phyloP scores from a whole-genome alignment of 2,113 vertebrate genomes.

The Leucopternis melanops region DNA sequence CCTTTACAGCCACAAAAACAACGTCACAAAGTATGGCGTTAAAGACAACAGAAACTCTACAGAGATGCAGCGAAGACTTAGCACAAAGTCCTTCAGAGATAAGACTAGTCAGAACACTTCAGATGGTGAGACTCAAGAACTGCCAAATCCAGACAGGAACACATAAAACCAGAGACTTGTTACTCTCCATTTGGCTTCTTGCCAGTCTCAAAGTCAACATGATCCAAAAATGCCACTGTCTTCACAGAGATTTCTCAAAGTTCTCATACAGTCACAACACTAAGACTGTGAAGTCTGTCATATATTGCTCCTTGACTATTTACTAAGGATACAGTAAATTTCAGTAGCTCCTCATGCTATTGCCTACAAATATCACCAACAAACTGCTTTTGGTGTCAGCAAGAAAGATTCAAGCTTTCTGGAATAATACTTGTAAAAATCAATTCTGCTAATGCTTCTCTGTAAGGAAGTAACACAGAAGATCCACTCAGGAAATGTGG shows the following conservation, averaged over 20 bases:
- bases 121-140: background rate
- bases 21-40: background rate
- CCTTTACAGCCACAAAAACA: background rate
- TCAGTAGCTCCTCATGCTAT: background rate
- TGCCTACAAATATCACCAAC: background rate
- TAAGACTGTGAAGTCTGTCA: background rate
- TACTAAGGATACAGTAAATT: background rate
- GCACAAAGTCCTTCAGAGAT: background rate
- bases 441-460: background rate
- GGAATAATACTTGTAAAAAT: background rate
- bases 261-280: background rate
- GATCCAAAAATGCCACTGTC: background rate
- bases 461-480: background rate
- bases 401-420: background rate
- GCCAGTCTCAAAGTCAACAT: background rate
- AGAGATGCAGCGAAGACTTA: background rate
- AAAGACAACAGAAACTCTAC: background rate
- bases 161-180: background rate
- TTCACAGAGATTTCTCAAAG: background rate
- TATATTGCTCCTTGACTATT: background rate
- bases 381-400: background rate
- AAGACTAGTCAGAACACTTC: background rate
- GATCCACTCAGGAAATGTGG: background rate
- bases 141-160: background rate
- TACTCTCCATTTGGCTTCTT: background rate